Conservation (phyloP, 2,888 invertebrate genomes). For the Dasypolia templi region DNA sequence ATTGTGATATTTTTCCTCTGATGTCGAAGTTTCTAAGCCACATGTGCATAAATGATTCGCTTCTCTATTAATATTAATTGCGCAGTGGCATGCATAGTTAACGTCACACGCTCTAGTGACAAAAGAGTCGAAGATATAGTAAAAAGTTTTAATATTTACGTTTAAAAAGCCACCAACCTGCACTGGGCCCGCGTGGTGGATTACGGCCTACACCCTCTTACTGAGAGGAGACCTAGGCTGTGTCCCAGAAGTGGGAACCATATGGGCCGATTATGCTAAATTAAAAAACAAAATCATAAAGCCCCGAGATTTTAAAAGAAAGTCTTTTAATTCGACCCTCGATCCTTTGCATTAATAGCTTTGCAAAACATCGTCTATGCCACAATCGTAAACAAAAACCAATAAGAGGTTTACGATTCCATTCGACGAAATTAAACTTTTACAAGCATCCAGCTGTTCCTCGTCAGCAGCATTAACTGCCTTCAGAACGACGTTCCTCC, state of each 20-base stretch:
- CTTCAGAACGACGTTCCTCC: conserved; percentile 61
- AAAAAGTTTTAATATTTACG: conserved; percentile 15
- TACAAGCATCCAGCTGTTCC: conserved; percentile 83
- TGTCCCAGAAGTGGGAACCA: no score
- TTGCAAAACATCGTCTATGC: conserved; percentile 78
- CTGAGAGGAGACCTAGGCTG: no score
- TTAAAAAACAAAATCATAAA: conserved; percentile 39
- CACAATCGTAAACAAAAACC: conserved; percentile 86
- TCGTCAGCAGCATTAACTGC: conserved; percentile 78
- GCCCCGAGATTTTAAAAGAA: conserved; percentile 25
- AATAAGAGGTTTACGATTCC: conserved; percentile 87
- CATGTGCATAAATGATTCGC: conserved; percentile 27
- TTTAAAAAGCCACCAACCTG: no score
- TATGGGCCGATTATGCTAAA: no score
- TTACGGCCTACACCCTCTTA: no score
- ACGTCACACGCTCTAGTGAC: conserved; percentile 22
- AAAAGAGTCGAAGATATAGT: conserved; percentile 4
- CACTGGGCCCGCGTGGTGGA: no score
- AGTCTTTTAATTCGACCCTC: conserved; percentile 41
- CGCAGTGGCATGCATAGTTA: conserved; percentile 19
- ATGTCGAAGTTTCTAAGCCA: conserved; percentile 17
- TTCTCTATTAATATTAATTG: conserved; percentile 28
- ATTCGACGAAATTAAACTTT: conserved; percentile 88
- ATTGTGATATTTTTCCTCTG: conserved; percentile 5
- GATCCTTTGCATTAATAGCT: conserved; percentile 73